Percentiles rank a stretch among this genome's conserved stretches.
phyloP scores from a whole-genome alignment of 2,113 vertebrate genomes.

The Struthidea cinerea region DNA sequence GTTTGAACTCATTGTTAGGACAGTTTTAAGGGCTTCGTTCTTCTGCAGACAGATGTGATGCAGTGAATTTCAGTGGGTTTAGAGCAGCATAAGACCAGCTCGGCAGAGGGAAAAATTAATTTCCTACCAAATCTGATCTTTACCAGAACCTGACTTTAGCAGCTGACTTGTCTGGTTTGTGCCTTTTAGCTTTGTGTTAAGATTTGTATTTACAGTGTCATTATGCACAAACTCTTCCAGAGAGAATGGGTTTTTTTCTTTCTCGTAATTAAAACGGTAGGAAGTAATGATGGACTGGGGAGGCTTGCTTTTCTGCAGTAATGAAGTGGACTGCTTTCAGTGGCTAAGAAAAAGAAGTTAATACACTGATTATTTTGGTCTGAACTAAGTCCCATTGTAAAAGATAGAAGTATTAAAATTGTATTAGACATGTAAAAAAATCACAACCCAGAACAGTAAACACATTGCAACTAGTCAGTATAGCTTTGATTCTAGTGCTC shows the following conservation, averaged over 20 bases:
- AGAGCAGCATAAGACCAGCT: neutral
- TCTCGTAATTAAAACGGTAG: slow-evolving; percentile 68
- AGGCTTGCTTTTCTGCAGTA: slow-evolving; percentile 61
- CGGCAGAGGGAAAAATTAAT: neutral
- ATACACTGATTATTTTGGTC: slow-evolving; percentile 63
- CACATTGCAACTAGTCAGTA: neutral
- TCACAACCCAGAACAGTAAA: neutral
- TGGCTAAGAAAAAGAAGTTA: slow-evolving; percentile 56
- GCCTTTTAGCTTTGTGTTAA: slow-evolving; percentile 19
- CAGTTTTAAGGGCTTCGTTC: neutral
- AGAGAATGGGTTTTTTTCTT: neutral
- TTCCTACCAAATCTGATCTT: slow-evolving; percentile 7
- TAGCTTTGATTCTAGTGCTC: slow-evolving; percentile 22
- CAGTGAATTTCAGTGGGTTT: neutral
- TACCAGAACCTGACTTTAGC: neutral
- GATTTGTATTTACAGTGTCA: slow-evolving; percentile 55
- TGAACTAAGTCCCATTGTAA: slow-evolving; percentile 52
- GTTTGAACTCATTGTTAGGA: slow-evolving; percentile 23
- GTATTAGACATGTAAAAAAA: neutral
- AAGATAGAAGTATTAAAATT: slow-evolving; percentile 60
- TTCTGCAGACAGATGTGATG: neutral
- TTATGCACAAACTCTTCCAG: slow-evolving; percentile 59
- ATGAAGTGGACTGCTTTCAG: slow-evolving; percentile 60
- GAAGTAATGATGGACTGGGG: slow-evolving; percentile 54
- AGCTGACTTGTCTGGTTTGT: slow-evolving; percentile 1